Evolutionary conservation across 2,113 vertebrate species (phyloP), one percentile per base, ranked within the genome.

Genomic region (Ondatra zibethicus): DNA sequence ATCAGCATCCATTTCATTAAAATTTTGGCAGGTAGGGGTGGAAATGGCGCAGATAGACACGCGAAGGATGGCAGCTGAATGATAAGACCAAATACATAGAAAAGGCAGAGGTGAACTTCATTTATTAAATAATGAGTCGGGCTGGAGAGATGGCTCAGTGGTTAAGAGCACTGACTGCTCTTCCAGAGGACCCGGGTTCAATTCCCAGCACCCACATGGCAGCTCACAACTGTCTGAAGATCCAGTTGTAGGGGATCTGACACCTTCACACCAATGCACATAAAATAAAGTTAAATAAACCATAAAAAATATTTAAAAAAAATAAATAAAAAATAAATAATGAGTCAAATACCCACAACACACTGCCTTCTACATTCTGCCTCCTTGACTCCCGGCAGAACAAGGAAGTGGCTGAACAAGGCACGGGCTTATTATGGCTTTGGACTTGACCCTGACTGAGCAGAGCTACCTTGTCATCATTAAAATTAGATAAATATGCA

Each of bases 1-100:
- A 97, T 95, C 93, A 9, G 29, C 95, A 96, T 92, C 96, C 96
- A 73, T 93, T 97, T 98, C 92, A 98, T 97, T 97, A 98, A 81
- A 85, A 16, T 96, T 93, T 82, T 96, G 92, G 92, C 97, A 97
- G 97, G 97, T 58, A 73, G 92, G 89, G 95, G 81, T 68, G 0
- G 84, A 82, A 96, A 85, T 42, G 95, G 73, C 70, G 58, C 50
- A 95, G 96, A 97, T 45, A 96, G 33, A 42, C 50, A 2, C 61
- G 68, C 88, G 86, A 95, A 96, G 84, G 88, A 93, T 65, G 68
- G 27, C 10, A 52, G 73, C 63, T 47, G 86, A 63, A 63, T 61
- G 78, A 93, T 68, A 91, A 47, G 61, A 73, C 50, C 77, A 66
- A 19, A 55, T 0, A 63, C 52, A 8, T n/a, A 97, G 94, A 92